Percentiles rank a stretch among this genome's conserved stretches.
phyloP scores from a whole-genome alignment of 1,140 invertebrate genomes.

The Orchestia grillus region DNA sequence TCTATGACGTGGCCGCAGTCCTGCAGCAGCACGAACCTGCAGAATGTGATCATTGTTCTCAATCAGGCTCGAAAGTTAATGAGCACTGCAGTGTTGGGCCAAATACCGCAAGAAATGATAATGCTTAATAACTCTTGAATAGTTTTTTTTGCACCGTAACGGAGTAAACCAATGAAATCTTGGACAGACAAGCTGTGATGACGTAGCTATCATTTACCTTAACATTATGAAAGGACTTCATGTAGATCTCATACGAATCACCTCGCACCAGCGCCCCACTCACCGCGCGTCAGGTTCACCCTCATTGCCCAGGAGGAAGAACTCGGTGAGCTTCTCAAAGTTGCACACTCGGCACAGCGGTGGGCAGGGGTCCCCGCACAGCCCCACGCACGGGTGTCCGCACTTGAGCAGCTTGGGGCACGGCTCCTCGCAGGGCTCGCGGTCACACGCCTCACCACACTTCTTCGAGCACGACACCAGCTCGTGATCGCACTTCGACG shows the following conservation, averaged over 20 bases:
- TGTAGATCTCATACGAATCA: too few relatives aligned
- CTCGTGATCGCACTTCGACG: conserved; percentile 74
- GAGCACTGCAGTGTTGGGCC: too few relatives aligned
- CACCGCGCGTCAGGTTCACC: conserved; percentile 59
- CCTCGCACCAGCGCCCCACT: too few relatives aligned
- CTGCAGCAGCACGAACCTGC: conserved; percentile 76
- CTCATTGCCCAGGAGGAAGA: conserved; percentile 76
- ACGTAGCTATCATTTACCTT: too few relatives aligned
- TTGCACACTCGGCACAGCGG: conserved; percentile 72
- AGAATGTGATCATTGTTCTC: too few relatives aligned
- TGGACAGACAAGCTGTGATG: too few relatives aligned
- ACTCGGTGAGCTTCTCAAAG: conserved; percentile 73
- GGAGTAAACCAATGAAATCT: too few relatives aligned
- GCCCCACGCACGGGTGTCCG: conserved; percentile 77
- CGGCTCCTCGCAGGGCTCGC: conserved; percentile 74
- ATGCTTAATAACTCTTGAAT: too few relatives aligned
- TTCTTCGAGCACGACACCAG: conserved; percentile 72
- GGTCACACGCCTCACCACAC: conserved; percentile 76
- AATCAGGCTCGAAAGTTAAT: too few relatives aligned
- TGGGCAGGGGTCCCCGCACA: conserved; percentile 79
- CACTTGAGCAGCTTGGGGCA: conserved; percentile 74
- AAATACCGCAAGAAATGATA: too few relatives aligned
- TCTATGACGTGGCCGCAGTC: conserved; percentile 79
- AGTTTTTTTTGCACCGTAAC: too few relatives aligned
- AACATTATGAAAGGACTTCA: too few relatives aligned